phyloP scores from a whole-genome alignment of 53 echinoderm and acorn worm genomes.

The Zoroaster sp. region DNA sequence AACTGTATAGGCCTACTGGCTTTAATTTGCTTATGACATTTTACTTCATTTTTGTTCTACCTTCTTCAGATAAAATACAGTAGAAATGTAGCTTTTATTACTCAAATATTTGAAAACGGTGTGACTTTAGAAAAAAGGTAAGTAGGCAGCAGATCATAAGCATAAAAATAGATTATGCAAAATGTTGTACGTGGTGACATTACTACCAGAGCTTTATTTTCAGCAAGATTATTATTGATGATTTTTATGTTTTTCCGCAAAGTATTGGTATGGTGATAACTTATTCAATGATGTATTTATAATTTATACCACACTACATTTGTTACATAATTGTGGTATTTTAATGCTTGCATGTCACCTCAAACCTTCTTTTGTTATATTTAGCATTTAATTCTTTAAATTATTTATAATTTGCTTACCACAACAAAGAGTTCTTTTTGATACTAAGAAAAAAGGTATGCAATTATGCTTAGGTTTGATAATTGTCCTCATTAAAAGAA shows the following conservation, averaged over 20 bases:
- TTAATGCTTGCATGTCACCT: not conserved
- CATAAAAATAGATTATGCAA: no score
- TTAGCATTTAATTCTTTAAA: not conserved
- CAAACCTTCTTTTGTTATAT: not conserved
- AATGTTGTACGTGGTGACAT: not conserved
- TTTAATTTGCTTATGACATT: no score
- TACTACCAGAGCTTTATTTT: not conserved
- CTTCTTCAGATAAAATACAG: no score
- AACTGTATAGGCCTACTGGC: no score
- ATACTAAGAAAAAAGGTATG: not conserved
- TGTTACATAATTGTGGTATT: slow-evolving; percentile 53
- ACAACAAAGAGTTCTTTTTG: not conserved
- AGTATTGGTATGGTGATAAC: not conserved
- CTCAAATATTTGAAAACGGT: no score
- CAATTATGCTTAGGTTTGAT: not conserved
- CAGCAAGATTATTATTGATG: no score
- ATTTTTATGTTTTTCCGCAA: not conserved
- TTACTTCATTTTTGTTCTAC: no score
- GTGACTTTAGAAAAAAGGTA: no score
- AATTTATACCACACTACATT: slow-evolving; percentile 43
- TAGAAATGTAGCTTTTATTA: no score
- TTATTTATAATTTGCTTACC: slow-evolving; percentile 10
- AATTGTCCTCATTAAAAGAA: not conserved
- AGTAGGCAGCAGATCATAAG: no score
- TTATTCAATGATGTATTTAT: not conserved